Percentiles rank a stretch among this genome's conserved stretches.
Conservation (phyloP, 2,797 vertebrate species). For the Phataginus tricuspis region DNA sequence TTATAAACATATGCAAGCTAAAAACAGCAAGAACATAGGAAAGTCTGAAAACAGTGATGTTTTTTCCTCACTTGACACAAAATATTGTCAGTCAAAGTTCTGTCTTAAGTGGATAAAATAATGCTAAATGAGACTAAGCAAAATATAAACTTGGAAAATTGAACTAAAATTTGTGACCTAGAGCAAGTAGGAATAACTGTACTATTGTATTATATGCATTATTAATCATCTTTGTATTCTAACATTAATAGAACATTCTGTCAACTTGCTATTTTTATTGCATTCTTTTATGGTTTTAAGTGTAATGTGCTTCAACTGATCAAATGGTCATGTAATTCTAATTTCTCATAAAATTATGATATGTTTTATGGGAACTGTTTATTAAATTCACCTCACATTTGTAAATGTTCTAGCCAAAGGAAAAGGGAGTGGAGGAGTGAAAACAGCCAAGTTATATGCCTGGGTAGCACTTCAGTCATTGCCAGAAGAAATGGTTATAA, state of each 20-base stretch:
- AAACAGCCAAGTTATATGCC: slow-evolving; percentile 97
- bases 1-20: not conserved
- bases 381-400: slow-evolving; percentile 40
- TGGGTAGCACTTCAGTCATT: slow-evolving; percentile 99
- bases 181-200: slow-evolving; percentile 2
- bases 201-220: not conserved
- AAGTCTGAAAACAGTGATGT: not conserved
- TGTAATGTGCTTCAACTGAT: slow-evolving; percentile 29
- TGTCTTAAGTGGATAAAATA: slow-evolving; percentile 25
- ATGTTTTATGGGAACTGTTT: slow-evolving; percentile 14
- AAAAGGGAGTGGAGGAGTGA: slow-evolving; percentile 94
- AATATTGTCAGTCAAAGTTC: not conserved
- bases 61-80: slow-evolving; percentile 19
- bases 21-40: not conserved
- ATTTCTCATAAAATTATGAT: slow-evolving; percentile 45
- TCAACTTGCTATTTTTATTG: not conserved
- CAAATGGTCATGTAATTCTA: slow-evolving; percentile 37
- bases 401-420: slow-evolving; percentile 92
- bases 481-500: slow-evolving; percentile 99
- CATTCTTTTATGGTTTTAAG: slow-evolving; percentile 1
- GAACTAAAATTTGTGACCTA: not conserved
- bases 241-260: not conserved
- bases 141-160: not conserved
- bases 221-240: slow-evolving; percentile 39
- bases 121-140: not conserved